Percentiles rank a stretch among this genome's conserved stretches.
Conservation (phyloP, 2,888 invertebrate genomes). For the Subacronicta megacephala region DNA sequence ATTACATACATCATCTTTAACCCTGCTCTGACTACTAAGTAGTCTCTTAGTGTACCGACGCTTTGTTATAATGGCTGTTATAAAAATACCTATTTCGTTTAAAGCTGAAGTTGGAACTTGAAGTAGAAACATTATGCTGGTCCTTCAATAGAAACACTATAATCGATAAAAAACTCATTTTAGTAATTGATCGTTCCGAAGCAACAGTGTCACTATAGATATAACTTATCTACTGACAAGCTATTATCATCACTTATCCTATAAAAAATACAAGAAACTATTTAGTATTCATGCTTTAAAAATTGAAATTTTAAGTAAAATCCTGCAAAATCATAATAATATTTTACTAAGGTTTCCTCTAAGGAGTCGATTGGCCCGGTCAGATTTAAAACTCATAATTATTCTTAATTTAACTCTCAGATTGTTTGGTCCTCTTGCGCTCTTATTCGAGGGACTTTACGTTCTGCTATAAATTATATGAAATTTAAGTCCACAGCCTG, state of each 20-base stretch:
- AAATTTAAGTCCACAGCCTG: constrained; percentile 23
- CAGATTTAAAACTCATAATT: constrained; percentile 31
- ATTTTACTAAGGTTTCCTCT: not conserved
- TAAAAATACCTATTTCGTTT: too few relatives aligned
- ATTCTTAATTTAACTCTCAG: constrained; percentile 27
- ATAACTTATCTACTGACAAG: constrained; percentile 17
- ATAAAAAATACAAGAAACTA: not conserved
- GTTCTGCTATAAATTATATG: constrained; percentile 34
- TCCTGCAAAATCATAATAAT: not conserved
- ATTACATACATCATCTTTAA: constrained; percentile 45
- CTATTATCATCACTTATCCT: not conserved
- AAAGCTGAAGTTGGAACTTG: too few relatives aligned
- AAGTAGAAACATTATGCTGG: not conserved
- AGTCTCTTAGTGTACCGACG: not conserved
- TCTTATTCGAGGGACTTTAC: constrained; percentile 24
- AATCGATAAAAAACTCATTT: constrained; percentile 37
- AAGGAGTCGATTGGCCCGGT: constrained; percentile 7
- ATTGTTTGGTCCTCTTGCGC: constrained; percentile 14
- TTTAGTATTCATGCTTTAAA: not conserved
- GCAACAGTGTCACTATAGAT: constrained; percentile 7
- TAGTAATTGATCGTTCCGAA: constrained; percentile 15
- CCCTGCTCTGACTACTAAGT: constrained; percentile 29
- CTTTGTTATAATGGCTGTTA: constrained; percentile 5
- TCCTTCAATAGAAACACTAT: constrained; percentile 4
- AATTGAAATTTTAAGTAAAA: not conserved